Percentiles rank a stretch among this genome's conserved stretches.
phyloP scores from a whole-genome alignment of 2,113 vertebrate genomes.

The Brachionichthys hirsutus region DNA sequence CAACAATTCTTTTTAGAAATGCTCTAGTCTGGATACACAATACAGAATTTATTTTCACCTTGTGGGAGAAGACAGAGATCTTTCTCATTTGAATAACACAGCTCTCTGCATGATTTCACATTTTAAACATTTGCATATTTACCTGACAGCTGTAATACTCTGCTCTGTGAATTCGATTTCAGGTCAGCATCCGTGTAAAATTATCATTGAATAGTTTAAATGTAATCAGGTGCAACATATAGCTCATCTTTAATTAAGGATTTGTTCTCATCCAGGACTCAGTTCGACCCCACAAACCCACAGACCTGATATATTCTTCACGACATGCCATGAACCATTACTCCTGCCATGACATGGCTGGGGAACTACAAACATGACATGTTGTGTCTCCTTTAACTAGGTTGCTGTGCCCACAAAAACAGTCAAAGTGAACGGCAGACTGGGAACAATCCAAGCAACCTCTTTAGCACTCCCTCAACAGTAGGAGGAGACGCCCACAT shows the following conservation, averaged over 20 bases:
- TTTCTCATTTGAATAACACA: constrained; percentile 27
- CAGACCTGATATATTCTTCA: constrained; percentile 9
- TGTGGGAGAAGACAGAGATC: no score
- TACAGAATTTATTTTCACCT: no score
- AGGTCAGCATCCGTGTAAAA: constrained; percentile 36
- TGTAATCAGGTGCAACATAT: background rate
- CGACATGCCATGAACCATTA: constrained; percentile 8
- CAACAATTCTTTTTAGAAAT: no score
- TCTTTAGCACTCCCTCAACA: constrained; percentile 40
- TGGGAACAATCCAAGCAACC: constrained; percentile 71
- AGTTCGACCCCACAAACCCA: background rate
- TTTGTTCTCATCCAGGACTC: background rate
- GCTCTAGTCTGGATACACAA: no score
- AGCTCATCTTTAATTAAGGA: background rate
- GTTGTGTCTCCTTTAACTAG: constrained; percentile 58
- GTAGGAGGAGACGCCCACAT: constrained; percentile 21
- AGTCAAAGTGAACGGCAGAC: constrained; percentile 75
- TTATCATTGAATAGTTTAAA: constrained; percentile 4
- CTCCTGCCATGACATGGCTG: constrained; percentile 8
- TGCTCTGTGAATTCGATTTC: constrained; percentile 42
- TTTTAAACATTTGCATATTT: constrained; percentile 16
- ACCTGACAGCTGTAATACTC: constrained; percentile 27
- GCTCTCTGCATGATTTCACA: constrained; percentile 35
- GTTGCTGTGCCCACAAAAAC: constrained; percentile 73
- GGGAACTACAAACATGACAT: constrained; percentile 30